Evolutionary conservation across 2,797 vertebrate genomes (phyloP).

Genomic region (Typhlichthys subterraneus): DNA sequence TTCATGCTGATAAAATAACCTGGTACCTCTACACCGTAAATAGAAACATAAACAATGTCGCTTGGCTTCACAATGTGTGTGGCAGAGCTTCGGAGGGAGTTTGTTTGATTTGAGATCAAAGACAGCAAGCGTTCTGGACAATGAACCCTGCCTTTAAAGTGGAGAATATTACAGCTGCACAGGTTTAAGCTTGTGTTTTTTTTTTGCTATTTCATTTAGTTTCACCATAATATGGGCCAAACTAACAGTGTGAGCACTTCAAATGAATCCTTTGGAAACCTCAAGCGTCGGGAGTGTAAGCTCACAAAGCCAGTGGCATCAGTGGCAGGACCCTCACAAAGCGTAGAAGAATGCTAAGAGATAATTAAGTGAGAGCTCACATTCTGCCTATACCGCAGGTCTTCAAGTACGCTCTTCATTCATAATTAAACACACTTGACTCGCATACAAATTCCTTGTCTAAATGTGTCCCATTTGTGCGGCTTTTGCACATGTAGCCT

Average conservation of each 20-base stretch:
- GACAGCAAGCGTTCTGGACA: too few relatives aligned
- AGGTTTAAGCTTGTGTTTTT: background rate
- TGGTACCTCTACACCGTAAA: too few relatives aligned
- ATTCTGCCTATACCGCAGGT: background rate
- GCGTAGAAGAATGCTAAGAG: too few relatives aligned
- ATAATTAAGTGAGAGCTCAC: background rate
- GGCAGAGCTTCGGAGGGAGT: too few relatives aligned
- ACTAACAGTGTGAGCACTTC: constrained; percentile 11
- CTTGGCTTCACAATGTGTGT: too few relatives aligned
- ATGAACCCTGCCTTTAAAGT: background rate
- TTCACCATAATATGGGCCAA: background rate
- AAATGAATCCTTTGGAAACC: constrained; percentile 23
- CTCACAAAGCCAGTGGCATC: background rate
- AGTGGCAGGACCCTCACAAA: background rate
- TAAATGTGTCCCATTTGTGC: too few relatives aligned
- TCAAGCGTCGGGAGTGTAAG: background rate
- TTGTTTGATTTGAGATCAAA: too few relatives aligned
- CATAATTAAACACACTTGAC: background rate
- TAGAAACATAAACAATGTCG: too few relatives aligned
- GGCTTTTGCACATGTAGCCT: too few relatives aligned
- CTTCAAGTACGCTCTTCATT: background rate
- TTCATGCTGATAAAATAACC: too few relatives aligned
- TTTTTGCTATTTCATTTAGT: constrained; percentile 2
- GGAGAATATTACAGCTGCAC: background rate
- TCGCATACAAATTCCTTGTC: background rate